Percentiles rank a stretch among this genome's conserved stretches.
Conservation (phyloP, 2,888 invertebrate genomes). For the Drosophila nr. medialis region DNA sequence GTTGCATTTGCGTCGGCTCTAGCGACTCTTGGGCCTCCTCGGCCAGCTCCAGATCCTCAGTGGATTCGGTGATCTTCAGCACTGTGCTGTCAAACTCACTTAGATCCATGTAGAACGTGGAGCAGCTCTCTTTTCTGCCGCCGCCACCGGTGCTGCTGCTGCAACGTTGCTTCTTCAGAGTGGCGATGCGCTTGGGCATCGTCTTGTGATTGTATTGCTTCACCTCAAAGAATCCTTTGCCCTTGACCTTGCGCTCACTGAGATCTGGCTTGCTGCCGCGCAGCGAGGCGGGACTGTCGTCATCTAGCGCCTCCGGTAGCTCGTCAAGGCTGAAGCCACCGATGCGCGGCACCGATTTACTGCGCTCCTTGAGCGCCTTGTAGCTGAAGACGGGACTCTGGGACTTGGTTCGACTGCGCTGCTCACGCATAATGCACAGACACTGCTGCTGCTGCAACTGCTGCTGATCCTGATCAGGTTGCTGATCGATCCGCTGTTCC, state of each 20-base stretch:
- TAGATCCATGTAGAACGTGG: constrained; percentile 89
- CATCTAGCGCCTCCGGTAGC: constrained; percentile 62
- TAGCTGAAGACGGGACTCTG: constrained; percentile 71
- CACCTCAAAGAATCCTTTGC: constrained; percentile 85
- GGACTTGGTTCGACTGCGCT: constrained; percentile 64
- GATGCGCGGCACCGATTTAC: constrained; percentile 84
- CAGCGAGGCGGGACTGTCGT: constrained; percentile 63
- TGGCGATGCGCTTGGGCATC: constrained; percentile 89
- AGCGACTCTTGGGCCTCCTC: constrained; percentile 55
- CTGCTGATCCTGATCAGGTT: constrained; percentile 21
- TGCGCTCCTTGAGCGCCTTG: constrained; percentile 82
- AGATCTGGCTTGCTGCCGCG: constrained; percentile 72
- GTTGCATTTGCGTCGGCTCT: constrained; percentile 1
- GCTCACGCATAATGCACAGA: constrained; percentile 61
- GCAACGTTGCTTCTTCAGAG: constrained; percentile 88
- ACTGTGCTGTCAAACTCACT: constrained; percentile 86
- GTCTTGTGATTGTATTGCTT: constrained; percentile 89
- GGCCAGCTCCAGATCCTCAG: constrained; percentile 85
- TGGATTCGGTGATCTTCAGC: constrained; percentile 88
- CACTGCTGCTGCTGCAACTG: constrained; percentile 45
- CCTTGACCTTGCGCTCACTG: constrained; percentile 76
- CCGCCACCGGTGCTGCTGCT: constrained; percentile 86
- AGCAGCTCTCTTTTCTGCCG: constrained; percentile 86
- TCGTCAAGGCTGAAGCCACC: constrained; percentile 73
- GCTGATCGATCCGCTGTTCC: constrained; percentile 15